Evolutionary conservation across 2,113 vertebrate species (phyloP), one percentile per base, ranked within the genome.

Genomic region (Speoplatyrhinus poulsoni): DNA sequence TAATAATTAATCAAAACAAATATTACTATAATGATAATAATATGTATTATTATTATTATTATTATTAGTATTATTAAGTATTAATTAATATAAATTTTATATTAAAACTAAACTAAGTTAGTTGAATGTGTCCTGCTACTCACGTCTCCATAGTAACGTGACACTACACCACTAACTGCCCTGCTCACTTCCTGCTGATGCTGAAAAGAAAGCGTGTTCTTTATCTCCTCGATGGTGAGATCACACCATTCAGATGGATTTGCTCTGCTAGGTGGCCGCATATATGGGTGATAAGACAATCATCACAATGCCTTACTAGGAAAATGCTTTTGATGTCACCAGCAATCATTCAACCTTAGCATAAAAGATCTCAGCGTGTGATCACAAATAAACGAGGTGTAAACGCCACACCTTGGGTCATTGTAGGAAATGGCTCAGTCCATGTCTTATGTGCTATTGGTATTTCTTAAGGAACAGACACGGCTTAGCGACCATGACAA

Each of bases 361-460:
- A 76, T 59, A 77, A 80, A 82, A 73, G 75, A 68, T 67, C 78
- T 75, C 79, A 73, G 80, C 2, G 66, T 65, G 77, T 54, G 72
- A 68, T 89, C 76, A 46, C 57, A 87, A 86, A 88, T 89, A 83
- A 89, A 82, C 55, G 85, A 82, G 83, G 77, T 73, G 65, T 58
- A 46, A 76, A 64, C 57, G 47, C 79, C 70, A 75, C 79, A 84
- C 82, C 85, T 83, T 19, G 41, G 60, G 67, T 64, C 79, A 65
- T 77, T 80, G 63, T 11, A 79, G 77, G 75, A 88, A 85, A 81
- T 63, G 77, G 69, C 54, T 65, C 55, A 13, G 81, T 85, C 78
- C 52, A 72, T 77, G 73, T 72, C 62, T 60, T 57, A 8, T 9
- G 58, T 17, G 66, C 55, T 56, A 77, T 61, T 46, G 46, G 69